These are phyloP conservation scores for Thamnaconus septentrionalis DNA, from an alignment of 2,113 vertebrate species.

Conservation along the genomic window DNA sequence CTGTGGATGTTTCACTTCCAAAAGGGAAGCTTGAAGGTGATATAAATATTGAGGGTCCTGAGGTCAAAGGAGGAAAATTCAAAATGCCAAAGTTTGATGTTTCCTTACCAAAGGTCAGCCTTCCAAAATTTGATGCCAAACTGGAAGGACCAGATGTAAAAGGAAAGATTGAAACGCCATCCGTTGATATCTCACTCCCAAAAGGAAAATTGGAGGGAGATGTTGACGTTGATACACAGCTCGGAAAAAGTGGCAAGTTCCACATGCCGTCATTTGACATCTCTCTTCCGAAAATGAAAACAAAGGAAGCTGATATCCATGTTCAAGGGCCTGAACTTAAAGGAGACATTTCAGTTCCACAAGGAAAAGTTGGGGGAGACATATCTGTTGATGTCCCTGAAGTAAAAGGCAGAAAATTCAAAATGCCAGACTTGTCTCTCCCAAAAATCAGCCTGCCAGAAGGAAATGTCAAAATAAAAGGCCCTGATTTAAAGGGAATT, in stretches of 20 bases:
- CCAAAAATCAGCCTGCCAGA: no score
- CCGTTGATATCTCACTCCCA: conserved; percentile 45
- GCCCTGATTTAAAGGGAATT: background rate
- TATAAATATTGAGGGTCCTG: conserved; percentile 19
- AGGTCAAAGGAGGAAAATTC: conserved; percentile 6
- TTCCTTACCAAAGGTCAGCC: conserved; percentile 27
- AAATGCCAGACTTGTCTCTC: no score
- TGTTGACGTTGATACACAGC: conserved; percentile 48
- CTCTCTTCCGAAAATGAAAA: conserved; percentile 18
- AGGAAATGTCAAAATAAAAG: no score
- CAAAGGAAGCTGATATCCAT: background rate
- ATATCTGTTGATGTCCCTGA: conserved; percentile 22
- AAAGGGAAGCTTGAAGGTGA: conserved; percentile 42
- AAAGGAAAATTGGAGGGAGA: conserved; percentile 33
- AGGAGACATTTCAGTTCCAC: conserved; percentile 41
- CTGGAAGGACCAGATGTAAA: conserved; percentile 10
- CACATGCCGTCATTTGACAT: conserved; percentile 60
- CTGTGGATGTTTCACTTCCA: conserved; percentile 54
- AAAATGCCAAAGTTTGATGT: no score
- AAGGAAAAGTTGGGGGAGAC: conserved; percentile 37
- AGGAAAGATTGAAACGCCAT: conserved; percentile 56
- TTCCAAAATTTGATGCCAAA: conserved; percentile 42
- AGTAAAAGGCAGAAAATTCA: background rate
- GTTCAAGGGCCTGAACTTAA: conserved; percentile 21
- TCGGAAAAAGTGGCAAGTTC: conserved; percentile 47